phyloP scores from a whole-genome alignment of 2,888 invertebrate genomes.

The Salticus scenicus region DNA sequence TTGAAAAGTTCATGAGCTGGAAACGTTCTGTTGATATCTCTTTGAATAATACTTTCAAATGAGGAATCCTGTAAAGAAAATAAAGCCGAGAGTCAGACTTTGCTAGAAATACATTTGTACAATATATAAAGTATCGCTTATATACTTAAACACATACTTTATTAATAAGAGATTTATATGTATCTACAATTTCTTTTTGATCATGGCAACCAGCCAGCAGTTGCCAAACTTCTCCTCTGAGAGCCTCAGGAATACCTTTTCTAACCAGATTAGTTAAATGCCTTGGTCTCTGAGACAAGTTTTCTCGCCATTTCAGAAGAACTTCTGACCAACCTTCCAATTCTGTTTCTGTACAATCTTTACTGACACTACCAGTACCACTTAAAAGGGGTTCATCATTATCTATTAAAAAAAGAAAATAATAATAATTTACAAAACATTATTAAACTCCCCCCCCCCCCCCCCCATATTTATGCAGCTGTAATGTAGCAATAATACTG shows the following conservation, averaged over 20 bases:
- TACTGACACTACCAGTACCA: conserved; percentile 97
- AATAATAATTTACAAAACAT: background rate
- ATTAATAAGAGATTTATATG: conserved; percentile 92
- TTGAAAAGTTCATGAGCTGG: conserved; percentile 99
- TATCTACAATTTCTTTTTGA: conserved; percentile 86
- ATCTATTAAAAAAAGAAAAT: conserved; percentile 73
- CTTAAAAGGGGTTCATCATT: conserved; percentile 79
- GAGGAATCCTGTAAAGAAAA: conserved; percentile 85
- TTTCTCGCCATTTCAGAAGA: conserved; percentile 76
- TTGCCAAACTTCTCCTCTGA: conserved; percentile 98
- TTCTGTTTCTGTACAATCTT: conserved; percentile 95
- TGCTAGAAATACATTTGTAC: background rate
- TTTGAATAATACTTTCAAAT: conserved; percentile 94
- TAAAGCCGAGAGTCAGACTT: background rate
- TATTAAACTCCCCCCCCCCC: no score
- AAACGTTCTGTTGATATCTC: conserved; percentile 98
- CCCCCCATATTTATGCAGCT: no score
- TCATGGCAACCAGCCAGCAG: conserved; percentile 88
- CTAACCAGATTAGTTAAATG: conserved; percentile 86
- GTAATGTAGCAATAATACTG: no score
- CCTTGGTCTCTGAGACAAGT: conserved; percentile 81
- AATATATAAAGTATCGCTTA: background rate
- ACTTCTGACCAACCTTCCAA: conserved; percentile 95
- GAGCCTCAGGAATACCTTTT: conserved; percentile 93
- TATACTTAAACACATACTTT: conserved; percentile 83